These are phyloP conservation scores for Galeopterus variegatus DNA, from an alignment of 2,113 vertebrate genomes.

Conservation along the genomic window DNA sequence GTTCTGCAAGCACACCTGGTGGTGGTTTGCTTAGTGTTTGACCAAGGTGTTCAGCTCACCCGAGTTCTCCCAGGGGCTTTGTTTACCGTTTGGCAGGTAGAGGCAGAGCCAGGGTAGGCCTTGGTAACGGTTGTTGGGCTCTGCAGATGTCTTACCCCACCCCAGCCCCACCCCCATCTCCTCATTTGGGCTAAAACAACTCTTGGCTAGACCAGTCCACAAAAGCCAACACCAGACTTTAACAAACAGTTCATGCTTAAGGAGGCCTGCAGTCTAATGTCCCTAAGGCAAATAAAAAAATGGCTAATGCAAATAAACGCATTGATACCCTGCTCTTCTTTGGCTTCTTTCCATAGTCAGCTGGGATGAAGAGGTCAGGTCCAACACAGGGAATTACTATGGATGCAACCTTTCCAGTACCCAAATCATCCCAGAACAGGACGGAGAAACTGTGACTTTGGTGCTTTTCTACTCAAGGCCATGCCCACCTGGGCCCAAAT, in stretches of 20 bases:
- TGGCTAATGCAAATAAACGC: constrained; percentile 76
- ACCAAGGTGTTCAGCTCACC: constrained; percentile 91
- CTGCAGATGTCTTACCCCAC: constrained; percentile 91
- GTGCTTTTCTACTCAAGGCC: neutral
- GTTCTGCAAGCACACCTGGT: constrained; percentile 97
- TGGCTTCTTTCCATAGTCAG: constrained; percentile 70
- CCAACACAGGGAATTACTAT: neutral
- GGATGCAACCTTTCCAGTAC: neutral
- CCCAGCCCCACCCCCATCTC: constrained; percentile 68
- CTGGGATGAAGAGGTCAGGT: constrained; percentile 68
- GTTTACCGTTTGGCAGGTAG: constrained; percentile 96
- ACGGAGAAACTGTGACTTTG: neutral
- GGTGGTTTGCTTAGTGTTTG: constrained; percentile 95
- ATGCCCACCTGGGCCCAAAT: neutral
- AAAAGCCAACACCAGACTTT: constrained; percentile 84
- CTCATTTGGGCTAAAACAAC: constrained; percentile 82
- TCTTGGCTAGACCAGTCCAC: constrained; percentile 83
- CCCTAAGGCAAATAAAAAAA: constrained; percentile 76
- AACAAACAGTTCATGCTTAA: constrained; percentile 82
- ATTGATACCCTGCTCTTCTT: neutral
- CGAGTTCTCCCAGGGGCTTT: constrained; percentile 89
- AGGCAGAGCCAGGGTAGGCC: constrained; percentile 93
- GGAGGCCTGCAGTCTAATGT: constrained; percentile 67
- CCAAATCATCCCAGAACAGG: neutral
- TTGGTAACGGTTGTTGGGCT: constrained; percentile 91